These are phyloP conservation scores for Plodia interpunctella DNA, from an alignment of 1,140 invertebrate species.

Conservation along the genomic window DNA sequence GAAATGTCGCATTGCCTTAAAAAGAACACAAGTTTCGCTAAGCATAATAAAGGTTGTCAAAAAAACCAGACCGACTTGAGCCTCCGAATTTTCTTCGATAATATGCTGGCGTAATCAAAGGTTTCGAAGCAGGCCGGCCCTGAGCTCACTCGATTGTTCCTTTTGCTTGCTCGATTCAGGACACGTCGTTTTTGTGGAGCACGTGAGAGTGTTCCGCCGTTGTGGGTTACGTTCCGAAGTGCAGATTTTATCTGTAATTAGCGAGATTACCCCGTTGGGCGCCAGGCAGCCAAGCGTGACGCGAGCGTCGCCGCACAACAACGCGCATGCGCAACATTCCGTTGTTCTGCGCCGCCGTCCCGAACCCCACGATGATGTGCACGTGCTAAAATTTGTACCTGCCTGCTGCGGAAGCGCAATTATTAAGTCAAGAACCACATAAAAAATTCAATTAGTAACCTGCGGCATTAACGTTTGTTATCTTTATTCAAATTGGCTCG, in stretches of 20 bases:
- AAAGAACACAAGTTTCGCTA: slow-evolving; percentile 33
- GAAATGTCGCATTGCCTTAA: slow-evolving; percentile 41
- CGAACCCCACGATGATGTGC: slow-evolving; percentile 20
- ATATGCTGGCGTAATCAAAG: slow-evolving; percentile 19
- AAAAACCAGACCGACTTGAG: slow-evolving; percentile 24
- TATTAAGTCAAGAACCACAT: slow-evolving; percentile 6
- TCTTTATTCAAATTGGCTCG: slow-evolving; percentile 10
- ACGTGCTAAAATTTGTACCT: slow-evolving; percentile 18
- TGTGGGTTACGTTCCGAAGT: slow-evolving; percentile 40
- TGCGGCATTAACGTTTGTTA: background rate
- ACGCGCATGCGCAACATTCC: slow-evolving; percentile 33
- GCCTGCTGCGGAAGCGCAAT: slow-evolving; percentile 21
- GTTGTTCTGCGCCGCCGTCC: slow-evolving; percentile 12
- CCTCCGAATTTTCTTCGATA: slow-evolving; percentile 26
- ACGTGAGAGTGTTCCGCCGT: slow-evolving; percentile 38
- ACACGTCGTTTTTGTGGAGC: slow-evolving; percentile 26
- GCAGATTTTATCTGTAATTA: slow-evolving; percentile 57
- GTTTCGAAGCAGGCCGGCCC: too few species aligned
- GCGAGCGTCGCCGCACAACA: slow-evolving; percentile 15
- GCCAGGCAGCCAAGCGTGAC: slow-evolving; percentile 29
- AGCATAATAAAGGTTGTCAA: slow-evolving; percentile 27
- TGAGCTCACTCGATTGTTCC: slow-evolving; percentile 30
- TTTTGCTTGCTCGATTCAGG: slow-evolving; percentile 25
- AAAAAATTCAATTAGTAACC: slow-evolving; percentile 4
- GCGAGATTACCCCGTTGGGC: slow-evolving; percentile 31